Base-by-base conservation (phyloP, 2,113 vertebrate species). In the Hystrix brachyura region DNA sequence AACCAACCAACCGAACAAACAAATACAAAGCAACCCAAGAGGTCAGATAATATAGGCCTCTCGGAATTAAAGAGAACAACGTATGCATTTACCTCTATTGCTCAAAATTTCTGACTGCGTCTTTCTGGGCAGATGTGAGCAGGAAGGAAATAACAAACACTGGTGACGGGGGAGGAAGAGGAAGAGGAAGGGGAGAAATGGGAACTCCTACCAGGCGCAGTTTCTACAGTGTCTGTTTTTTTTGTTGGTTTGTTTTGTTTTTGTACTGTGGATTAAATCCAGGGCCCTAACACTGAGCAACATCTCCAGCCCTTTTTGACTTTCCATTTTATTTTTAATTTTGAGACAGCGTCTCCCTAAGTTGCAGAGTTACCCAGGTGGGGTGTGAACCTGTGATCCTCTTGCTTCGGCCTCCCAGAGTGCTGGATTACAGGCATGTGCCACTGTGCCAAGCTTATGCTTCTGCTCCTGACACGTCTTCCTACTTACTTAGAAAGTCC, bases 101-200 rank as follows among this genome's bases (percentile, higher is more conserved):
- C 6, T 55, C 27, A 5, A 0, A 5, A 59, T 48, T 74, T n/a
- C 67, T 57, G 57, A 87, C 25, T 72, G 46, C 34, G 51, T 87
- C 76, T 48, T 25, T 55, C 21, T 74, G 48, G 29, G 34, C 62
- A 3, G 34, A 34, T 60, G 2, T 62, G 84, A 48, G 57, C 84
- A 87, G 55, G 89, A 80, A 67, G 51, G 55, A 72, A 82, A 89
- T 13, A 29, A 78, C 46, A 3, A 53, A 23, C 46, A 4, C 0
- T 55, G 84, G 34, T 51, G 51, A 55, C 9, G n/a, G n/a, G n/a
- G n/a, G n/a, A n/a, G n/a, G n/a, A n/a, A n/a, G n/a, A n/a, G n/a
- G n/a, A n/a, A 17, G 11, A 57, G 13, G 29, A 8, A 12, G 7
- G 34, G 19, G 6, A 27, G 17, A 23, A 27, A 2, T 0, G 19